Base-by-base conservation (phyloP, 1,140 invertebrate genomes). In the Onthophagus taurus region DNA sequence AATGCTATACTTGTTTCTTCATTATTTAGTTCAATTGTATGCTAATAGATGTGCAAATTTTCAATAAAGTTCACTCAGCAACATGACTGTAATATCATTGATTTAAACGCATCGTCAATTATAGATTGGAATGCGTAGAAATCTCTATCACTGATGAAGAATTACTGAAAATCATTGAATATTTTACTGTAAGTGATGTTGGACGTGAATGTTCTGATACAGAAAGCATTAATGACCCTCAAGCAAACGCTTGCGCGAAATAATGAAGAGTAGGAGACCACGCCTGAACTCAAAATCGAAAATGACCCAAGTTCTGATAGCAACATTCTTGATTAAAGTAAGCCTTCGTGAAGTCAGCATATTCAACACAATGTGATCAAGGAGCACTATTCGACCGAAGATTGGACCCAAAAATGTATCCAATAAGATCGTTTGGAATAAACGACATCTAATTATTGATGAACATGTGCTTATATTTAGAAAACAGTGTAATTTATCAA, bases 361-460 rank as follows among this genome's bases (percentile, higher is more conserved):
- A n/a, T 26, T 26, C 23, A 26, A n/a, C 23, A 26, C 23, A 26
- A 26, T 7, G n/a, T 26, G n/a, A 26, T 26, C n/a, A n/a, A n/a
- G 23, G n/a, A n/a, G 23, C 23, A n/a, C 23, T 26, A 26, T n/a
- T 26, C 23, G 23, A 26, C 23, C 6, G n/a, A 26, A 26, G n/a
- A 6, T 26, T 7, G 23, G 23, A 7, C 23, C 23, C 6, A 26
- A 6, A 26, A 26, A 26, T 6, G n/a, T 26, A 26, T n/a, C 23
- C 23, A 26, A 26, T 26, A 26, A n/a, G n/a, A 26, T 26, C 23
- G n/a, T 26, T 26, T 26, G 23, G 23, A 26, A 26, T 7, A 26
- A 26, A 26, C 23, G 23, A 26, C 23, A 26, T 26, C 23, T 26
- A n/a, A 26, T 26, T 26, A 26, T 26, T 26, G 23, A 26, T 26